Evolutionary conservation across 2,113 vertebrate species (phyloP).

Genomic region (Podilymbus podiceps): DNA sequence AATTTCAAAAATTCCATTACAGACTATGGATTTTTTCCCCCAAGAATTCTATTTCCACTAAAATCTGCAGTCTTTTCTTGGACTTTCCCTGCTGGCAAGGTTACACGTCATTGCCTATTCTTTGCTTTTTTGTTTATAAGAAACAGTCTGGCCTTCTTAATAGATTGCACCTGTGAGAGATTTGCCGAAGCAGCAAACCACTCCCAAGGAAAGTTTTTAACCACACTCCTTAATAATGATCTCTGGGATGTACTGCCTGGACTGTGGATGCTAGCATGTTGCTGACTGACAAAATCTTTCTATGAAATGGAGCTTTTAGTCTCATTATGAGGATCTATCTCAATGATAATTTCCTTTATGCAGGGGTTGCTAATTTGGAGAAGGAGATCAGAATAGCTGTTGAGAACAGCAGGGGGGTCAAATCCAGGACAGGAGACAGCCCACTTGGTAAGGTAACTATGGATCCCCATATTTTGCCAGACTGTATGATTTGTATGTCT

Average conservation of each 20-base stretch:
- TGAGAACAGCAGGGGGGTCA: neutral
- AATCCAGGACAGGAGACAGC: neutral
- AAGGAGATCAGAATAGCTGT: neutral
- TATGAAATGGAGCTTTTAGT: neutral
- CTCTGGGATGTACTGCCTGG: neutral
- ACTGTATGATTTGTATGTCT: neutral
- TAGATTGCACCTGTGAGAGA: conserved; percentile 20
- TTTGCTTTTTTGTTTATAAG: neutral
- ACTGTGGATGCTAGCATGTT: neutral
- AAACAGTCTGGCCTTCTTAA: neutral
- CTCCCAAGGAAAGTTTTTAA: conserved; percentile 23
- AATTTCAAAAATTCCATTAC: neutral
- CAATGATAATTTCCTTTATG: neutral
- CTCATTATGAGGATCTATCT: neutral
- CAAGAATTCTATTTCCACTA: neutral
- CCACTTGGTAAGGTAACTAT: neutral
- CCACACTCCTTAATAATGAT: neutral
- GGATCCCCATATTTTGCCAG: neutral
- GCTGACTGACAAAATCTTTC: conserved; percentile 8
- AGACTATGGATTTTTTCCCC: neutral
- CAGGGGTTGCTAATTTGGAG: neutral
- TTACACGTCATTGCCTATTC: neutral
- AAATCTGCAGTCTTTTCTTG: neutral
- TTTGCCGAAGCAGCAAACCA: conserved; percentile 1
- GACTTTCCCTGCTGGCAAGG: neutral